Evolutionary conservation across 2,797 vertebrate species (phyloP).

Genomic region (Liparis tanakae): DNA sequence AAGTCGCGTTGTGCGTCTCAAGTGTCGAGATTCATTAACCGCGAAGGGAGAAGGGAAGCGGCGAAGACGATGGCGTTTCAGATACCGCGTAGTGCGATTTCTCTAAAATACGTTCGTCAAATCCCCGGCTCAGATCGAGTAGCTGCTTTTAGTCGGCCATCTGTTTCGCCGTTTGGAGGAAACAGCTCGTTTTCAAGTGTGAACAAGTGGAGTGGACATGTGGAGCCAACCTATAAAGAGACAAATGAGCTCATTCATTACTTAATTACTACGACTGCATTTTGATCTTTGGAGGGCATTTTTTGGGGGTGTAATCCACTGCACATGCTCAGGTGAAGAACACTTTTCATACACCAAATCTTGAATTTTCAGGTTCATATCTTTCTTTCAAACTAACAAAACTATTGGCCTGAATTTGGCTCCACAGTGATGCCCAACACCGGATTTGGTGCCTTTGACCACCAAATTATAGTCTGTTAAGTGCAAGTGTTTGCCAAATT

Average conservation of each 20-base stretch:
- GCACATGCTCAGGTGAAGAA: neutral
- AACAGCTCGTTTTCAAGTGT: conserved; percentile 11
- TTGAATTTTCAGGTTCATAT: too few relatives aligned
- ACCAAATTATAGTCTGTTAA: too few relatives aligned
- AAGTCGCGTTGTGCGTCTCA: neutral
- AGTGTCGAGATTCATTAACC: neutral
- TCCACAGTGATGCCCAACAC: too few relatives aligned
- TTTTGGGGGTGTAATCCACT: neutral
- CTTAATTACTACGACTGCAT: neutral
- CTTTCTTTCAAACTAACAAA: too few relatives aligned
- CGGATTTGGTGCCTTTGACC: too few relatives aligned
- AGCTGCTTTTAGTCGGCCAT: too few relatives aligned
- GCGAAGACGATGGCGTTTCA: neutral
- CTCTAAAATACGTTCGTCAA: conserved; percentile 2
- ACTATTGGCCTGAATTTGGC: too few relatives aligned
- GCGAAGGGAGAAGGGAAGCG: neutral
- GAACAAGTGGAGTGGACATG: neutral
- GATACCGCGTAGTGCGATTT: neutral
- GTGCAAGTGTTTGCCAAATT: too few relatives aligned
- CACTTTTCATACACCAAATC: too few relatives aligned
- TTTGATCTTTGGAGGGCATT: neutral
- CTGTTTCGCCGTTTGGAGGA: neutral
- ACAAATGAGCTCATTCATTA: neutral
- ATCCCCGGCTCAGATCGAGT: conserved; percentile 3
- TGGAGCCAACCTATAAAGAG: neutral